Evolutionary conservation across 2,797 vertebrate species (phyloP).

Genomic region (Poecilia picta): DNA sequence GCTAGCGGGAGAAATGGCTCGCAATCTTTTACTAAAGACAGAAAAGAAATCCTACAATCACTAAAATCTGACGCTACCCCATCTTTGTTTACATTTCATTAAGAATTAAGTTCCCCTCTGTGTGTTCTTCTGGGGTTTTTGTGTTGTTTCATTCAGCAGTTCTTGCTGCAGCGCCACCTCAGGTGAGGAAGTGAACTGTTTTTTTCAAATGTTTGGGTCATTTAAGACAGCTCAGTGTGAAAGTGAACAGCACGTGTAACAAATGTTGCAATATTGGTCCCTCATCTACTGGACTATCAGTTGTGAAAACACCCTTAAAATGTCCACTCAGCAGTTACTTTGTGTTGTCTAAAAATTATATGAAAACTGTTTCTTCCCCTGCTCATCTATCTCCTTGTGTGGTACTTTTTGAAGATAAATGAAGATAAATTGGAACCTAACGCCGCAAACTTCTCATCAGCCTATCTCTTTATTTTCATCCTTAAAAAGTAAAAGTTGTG

Average conservation of each 20-base stretch:
- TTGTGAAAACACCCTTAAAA: not conserved
- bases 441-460: not conserved
- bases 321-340: not conserved
- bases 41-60: not conserved
- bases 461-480: not conserved
- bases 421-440: not conserved
- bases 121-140: not conserved
- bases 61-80: not conserved
- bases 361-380: not conserved
- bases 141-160: not conserved
- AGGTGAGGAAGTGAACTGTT: not conserved
- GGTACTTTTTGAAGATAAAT: not conserved
- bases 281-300: not conserved
- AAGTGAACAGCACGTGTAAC: not conserved
- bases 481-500: constrained; percentile 11
- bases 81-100: not conserved
- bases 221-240: not conserved
- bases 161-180: not conserved
- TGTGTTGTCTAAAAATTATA: not conserved
- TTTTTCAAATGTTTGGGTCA: not conserved
- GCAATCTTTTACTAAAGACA: not conserved
- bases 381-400: not conserved
- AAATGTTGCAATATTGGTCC: not conserved
- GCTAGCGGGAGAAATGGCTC: not conserved
- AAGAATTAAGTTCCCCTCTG: not conserved